Percentiles rank a stretch among this genome's conserved stretches.
Conservation (phyloP, 2,797 vertebrate genomes). For the Pteropus rufus region DNA sequence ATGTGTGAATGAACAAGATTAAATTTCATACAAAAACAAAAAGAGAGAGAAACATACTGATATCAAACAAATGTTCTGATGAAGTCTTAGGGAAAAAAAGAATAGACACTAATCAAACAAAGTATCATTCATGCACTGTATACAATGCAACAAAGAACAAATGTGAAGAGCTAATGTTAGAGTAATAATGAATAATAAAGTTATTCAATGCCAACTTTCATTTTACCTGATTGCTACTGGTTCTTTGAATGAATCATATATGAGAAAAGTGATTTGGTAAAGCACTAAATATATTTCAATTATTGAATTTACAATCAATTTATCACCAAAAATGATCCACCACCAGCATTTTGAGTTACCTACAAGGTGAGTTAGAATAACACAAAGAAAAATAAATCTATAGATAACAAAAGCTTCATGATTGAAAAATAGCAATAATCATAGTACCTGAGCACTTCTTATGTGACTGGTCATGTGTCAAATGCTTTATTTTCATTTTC, state of each 20-base stretch:
- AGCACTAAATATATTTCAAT: constrained; percentile 6
- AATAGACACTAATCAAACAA: constrained; percentile 69
- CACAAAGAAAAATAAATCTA: not conserved
- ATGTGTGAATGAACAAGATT: constrained; percentile 68
- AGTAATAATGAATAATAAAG: constrained; percentile 52
- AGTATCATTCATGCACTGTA: constrained; percentile 27
- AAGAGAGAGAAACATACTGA: constrained; percentile 69
- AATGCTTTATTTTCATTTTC: not conserved
- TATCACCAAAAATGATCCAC: not conserved
- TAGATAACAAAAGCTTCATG: not conserved
- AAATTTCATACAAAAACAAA: constrained; percentile 63
- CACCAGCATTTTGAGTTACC: not conserved
- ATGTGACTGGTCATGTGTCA: not conserved
- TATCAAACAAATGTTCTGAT: constrained; percentile 72
- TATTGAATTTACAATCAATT: constrained; percentile 18
- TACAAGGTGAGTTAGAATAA: not conserved
- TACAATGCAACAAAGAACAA: constrained; percentile 48
- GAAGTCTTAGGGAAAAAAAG: constrained; percentile 65
- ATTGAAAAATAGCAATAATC: not conserved
- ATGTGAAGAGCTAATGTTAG: constrained; percentile 41
- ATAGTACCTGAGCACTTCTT: not conserved
- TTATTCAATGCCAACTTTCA: constrained; percentile 26
- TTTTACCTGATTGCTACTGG: constrained; percentile 46
- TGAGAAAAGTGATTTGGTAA: constrained; percentile 31
- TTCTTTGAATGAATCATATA: constrained; percentile 47